Evolutionary conservation across 1,140 invertebrate genomes (phyloP), one percentile per base, ranked within the genome.

Genomic region (Paralvinella palmiformis): DNA sequence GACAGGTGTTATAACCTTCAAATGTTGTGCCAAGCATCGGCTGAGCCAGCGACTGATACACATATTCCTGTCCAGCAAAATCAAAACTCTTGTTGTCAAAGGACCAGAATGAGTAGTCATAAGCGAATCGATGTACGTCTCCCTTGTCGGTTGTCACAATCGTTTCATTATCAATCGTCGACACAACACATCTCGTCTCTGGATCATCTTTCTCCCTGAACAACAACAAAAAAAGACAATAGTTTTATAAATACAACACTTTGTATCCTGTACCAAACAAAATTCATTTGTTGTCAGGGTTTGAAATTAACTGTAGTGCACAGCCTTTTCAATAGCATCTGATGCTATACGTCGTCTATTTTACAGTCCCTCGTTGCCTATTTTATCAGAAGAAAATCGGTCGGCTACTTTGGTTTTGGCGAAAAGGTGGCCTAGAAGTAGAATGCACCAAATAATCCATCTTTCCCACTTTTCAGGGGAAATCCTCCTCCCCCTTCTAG

Each of bases 51-150:
- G 62, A 57, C n/a, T 71, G 56, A 52, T 81, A 80, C 5, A 81
- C 75, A 13, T 65, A 62, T 44, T 73, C 73, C 68, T 81, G 79
- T 59, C 65, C 66, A 22, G 77, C 71, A 66, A 74, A 80, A 7
- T 73, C 69, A 3, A 64, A 69, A 56, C 69, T 63, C 1, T 57
- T 62, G 7, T 56, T 27, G 58, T 80, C 76, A 66, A 74, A 77
- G 17, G 85, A 86, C 85, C 85, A 87, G 71, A 86, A 87, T 45
- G 83, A 84, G 71, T 84, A 81, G 73, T 87, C 86, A 72, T 83
- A 88, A 2, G 82, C 79, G 72, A 86, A 88, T 36, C 74, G 74
- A 69, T 85, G 82, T 4, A 75, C 75, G 20, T 71, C 70, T 22
- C 85, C 84, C 69, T 81, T 80, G 27, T 74, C 74, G 15, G 70